Base-by-base conservation (phyloP, 1,140 invertebrate species). In the Cotesia glomerata region DNA sequence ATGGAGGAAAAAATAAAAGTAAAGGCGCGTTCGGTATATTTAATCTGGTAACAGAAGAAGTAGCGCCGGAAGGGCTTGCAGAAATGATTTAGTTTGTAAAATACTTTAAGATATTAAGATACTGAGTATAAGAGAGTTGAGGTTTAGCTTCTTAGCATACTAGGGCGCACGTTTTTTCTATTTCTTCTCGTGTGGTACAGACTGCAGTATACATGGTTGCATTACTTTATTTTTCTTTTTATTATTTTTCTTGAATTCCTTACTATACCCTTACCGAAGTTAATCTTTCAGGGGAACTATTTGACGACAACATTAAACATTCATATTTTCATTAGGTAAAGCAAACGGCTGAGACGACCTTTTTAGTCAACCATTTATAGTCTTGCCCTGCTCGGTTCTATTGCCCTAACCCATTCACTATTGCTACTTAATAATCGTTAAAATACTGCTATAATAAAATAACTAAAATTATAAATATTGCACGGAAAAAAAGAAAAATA, bases 261-360 rank as follows among this genome's bases (percentile, higher is more conserved):
- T 2, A 45, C 39, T 45, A 7, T 9, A 9, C 26, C 58, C 39
- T n/a, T 7, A 26, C 36, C 58, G 59, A 39, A 39, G 39, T 70
- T 70, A 45, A 61, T 61, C 56, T 61, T 52, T 35, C 58, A 32
- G 11, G 58, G 61, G 34, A 39, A 8, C 35, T 13, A 63, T 71
- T 56, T 52, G 35, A 32, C 26, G 58, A 54, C 18, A 63, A 35
- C 73, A 71, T 82, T 72, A 82, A 84, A 81, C 76, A 82, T 84
- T 80, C 79, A 83, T 58, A 76, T 80, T 82, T 82, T 84, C 81
- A 83, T 85, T 81, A 82, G 74, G 72, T 63, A 71, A 58, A 73
- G 74, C 78, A 78, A 79, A 79, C 75, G 63, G 32, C 71, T 51
- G 61, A 71, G 76, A 74, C 56, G 56, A 76, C 76, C 75, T 79